Evolutionary conservation across 2,797 vertebrate genomes (phyloP).

Genomic region (Melanotaenia pygmaea): DNA sequence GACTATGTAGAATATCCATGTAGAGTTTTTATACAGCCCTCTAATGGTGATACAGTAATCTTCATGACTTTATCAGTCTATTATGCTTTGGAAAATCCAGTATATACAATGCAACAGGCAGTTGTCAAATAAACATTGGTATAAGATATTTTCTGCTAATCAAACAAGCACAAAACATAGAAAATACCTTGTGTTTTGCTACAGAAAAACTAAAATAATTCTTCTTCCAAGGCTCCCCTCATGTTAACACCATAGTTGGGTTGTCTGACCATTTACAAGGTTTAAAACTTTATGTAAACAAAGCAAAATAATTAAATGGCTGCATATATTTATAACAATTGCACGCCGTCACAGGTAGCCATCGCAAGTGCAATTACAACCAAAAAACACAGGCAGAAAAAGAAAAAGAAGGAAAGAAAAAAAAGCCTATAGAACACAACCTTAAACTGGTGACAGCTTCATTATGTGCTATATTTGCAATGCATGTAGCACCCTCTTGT

Average conservation of each 20-base stretch:
- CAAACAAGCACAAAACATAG: conserved; percentile 46
- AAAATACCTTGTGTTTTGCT: conserved; percentile 54
- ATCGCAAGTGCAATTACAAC: conserved; percentile 24
- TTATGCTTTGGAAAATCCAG: conserved; percentile 31
- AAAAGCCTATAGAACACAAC: not conserved
- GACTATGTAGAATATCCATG: conserved; percentile 41
- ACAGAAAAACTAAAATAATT: conserved; percentile 28
- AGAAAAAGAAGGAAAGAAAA: not conserved
- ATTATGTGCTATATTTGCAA: conserved; percentile 26
- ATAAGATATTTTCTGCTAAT: conserved; percentile 21
- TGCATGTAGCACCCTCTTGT: conserved; percentile 64
- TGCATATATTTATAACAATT: conserved; percentile 56
- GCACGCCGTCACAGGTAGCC: conserved; percentile 18
- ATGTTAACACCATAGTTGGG: not conserved
- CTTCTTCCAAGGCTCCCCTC: conserved; percentile 10
- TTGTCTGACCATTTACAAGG: conserved; percentile 1
- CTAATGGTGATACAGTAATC: conserved; percentile 34
- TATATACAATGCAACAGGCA: conserved; percentile 60
- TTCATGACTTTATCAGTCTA: conserved; percentile 14
- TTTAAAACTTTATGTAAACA: conserved; percentile 27
- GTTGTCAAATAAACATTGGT: conserved; percentile 23
- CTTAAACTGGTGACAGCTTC: not conserved
- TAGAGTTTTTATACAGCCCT: conserved; percentile 49
- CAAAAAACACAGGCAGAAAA: not conserved
- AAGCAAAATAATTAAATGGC: conserved; percentile 3